These are phyloP conservation scores for Rhynchonycteris naso DNA, from an alignment of 2,797 vertebrate genomes.

Conservation along the genomic window DNA sequence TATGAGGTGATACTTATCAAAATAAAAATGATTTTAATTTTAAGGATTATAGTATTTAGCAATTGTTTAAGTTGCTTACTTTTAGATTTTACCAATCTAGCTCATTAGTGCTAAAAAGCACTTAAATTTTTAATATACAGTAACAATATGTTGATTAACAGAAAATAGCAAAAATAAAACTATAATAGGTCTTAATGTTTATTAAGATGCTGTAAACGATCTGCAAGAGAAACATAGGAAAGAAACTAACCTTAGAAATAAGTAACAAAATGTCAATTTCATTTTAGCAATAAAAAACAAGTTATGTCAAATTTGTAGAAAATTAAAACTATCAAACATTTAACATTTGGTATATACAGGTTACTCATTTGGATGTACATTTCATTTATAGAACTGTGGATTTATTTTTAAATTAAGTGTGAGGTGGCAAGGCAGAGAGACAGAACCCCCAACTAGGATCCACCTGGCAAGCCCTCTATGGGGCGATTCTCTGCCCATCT, in stretches of 20 bases:
- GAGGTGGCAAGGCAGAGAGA: too few relatives aligned
- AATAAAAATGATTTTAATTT: neutral
- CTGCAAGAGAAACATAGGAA: constrained; percentile 43
- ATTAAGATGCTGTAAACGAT: constrained; percentile 55
- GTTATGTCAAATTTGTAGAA: constrained; percentile 55
- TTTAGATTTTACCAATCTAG: neutral
- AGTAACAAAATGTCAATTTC: constrained; percentile 30
- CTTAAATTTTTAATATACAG: neutral
- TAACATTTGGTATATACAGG: neutral
- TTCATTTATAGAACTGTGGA: constrained; percentile 31
- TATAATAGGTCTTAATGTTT: constrained; percentile 1
- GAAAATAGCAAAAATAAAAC: constrained; percentile 39
- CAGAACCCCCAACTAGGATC: too few relatives aligned
- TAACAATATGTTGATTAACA: neutral
- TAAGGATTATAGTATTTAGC: rapidly evolving
- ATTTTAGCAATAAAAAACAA: constrained; percentile 43
- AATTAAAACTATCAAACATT: constrained; percentile 38
- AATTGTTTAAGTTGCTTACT: constrained; percentile 43
- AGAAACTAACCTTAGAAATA: neutral
- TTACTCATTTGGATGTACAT: constrained; percentile 51
- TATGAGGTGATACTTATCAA: neutral
- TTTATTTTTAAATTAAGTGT: too few relatives aligned
- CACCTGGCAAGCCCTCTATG: too few relatives aligned
- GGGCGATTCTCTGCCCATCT: too few relatives aligned
- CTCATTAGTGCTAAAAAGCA: neutral